Evolutionary conservation across 1,140 invertebrate genomes (phyloP), one percentile per base, ranked within the genome.

Genomic region (Chionoecetes opilio): DNA sequence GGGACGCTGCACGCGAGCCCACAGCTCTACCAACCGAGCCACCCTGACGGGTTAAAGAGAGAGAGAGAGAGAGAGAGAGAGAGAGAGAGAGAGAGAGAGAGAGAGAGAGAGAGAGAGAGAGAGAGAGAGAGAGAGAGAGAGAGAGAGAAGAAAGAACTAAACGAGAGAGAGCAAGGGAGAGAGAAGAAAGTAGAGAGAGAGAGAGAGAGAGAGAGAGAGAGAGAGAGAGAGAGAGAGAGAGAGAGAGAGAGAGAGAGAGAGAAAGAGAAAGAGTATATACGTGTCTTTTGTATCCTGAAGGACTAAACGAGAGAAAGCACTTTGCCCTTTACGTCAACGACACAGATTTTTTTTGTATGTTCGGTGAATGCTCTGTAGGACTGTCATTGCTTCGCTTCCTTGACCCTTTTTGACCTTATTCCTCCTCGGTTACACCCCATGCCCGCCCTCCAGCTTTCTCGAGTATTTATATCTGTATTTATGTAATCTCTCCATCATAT

Each of bases 221-320:
- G 53, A 21, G 21, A 21, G 21, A 63, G 38, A 41, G 53, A 63
- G 21, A 63, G 53, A 63, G 53, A 63, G 9, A 63, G 53, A 63
- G 53, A 63, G 53, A 26, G 9, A 63, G 53, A 21, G 53, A 41
- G 38, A 41, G 38, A 41, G 38, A 14, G 53, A 6, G 17, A 46
- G 41, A 46, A 14, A 46, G 41, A 46, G 41, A 46, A n/a, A n/a
- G n/a, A n/a, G n/a, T n/a, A n/a, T n/a, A n/a, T n/a, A n/a, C n/a
- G n/a, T n/a, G 63, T n/a, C 63, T 75, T 75, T 75, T 75, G 63
- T 26, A 75, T 75, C n/a, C 63, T 75, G n/a, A 75, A 75, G 63
- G 63, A 75, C 63, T 75, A 75, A 75, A n/a, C 53, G 11, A 75
- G 63, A n/a, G 63, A 75, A 75, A 75, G 63, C 63, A 75, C 63